Evolutionary conservation across 2,888 invertebrate genomes (phyloP).

Genomic region (Stenolophus ochropezus): DNA sequence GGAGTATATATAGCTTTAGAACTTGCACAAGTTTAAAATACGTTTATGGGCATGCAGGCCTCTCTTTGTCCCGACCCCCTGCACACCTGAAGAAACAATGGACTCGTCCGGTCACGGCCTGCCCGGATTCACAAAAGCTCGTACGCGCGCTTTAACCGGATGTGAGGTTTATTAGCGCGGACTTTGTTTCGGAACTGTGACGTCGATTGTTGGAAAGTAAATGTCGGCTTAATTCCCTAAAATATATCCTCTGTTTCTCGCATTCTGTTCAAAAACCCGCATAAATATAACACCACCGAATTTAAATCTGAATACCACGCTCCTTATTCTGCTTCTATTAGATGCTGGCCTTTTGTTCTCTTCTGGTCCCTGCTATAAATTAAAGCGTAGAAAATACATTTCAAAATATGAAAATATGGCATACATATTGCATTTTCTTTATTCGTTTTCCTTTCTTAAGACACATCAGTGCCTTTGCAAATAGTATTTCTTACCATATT

Average conservation of each 20-base stretch:
- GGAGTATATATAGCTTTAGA: constrained; percentile 40
- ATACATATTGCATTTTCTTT: no score
- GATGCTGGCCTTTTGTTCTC: no score
- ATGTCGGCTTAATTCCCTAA: constrained; percentile 42
- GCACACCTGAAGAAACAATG: constrained; percentile 54
- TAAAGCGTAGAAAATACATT: no score
- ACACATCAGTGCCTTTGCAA: no score
- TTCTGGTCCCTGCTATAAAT: no score
- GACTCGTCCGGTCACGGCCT: constrained; percentile 41
- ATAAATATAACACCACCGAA: not conserved
- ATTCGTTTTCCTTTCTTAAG: no score
- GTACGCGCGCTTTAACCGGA: constrained; percentile 34
- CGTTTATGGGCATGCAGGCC: constrained; percentile 47
- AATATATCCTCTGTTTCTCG: constrained; percentile 22
- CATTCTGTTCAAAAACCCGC: not conserved
- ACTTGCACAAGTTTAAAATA: constrained; percentile 54
- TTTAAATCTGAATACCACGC: not conserved
- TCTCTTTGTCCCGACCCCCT: constrained; percentile 16
- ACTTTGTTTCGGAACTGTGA: constrained; percentile 45
- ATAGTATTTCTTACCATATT: no score
- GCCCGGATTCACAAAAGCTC: constrained; percentile 37
- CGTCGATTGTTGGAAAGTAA: constrained; percentile 51
- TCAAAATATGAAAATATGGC: no score
- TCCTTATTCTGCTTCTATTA: no score
- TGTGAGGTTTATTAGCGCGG: constrained; percentile 48